These are phyloP conservation scores for Chelidonichthys spinosus DNA, from an alignment of 2,797 vertebrate genomes.

Conservation along the genomic window DNA sequence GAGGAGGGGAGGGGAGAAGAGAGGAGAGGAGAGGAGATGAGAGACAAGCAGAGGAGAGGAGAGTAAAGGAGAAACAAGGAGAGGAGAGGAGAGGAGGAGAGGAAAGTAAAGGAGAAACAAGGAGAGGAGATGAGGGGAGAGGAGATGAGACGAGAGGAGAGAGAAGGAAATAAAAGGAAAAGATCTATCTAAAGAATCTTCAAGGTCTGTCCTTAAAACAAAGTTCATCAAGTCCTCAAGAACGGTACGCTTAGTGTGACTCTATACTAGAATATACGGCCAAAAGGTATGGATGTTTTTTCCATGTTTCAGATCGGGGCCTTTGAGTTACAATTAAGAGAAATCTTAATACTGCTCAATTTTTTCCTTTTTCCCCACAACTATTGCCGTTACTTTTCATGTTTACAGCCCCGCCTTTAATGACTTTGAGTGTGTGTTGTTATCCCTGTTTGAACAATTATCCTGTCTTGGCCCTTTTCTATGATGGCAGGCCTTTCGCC, in stretches of 20 bases:
- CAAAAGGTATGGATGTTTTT: not conserved
- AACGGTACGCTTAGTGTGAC: not conserved
- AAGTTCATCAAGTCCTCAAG: slow-evolving; percentile 18
- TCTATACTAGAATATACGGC: not conserved
- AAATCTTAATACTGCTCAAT: not conserved
- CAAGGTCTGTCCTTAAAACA: not conserved
- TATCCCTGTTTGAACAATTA: not conserved
- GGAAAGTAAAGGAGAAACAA: not conserved
- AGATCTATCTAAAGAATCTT: not conserved
- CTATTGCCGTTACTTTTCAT: not conserved
- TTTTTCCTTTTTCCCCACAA: no score
- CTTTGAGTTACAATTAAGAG: not conserved
- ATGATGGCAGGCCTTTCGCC: not conserved
- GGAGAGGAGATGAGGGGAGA: not conserved
- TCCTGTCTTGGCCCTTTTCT: not conserved
- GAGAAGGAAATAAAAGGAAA: not conserved
- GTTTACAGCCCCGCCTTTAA: not conserved
- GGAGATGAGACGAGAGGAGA: not conserved
- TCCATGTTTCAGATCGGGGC: not conserved
- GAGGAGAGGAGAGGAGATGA: not conserved
- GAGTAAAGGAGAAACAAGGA: not conserved
- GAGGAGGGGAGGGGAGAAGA: slow-evolving; percentile 15
- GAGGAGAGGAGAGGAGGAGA: no score
- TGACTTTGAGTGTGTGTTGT: not conserved
- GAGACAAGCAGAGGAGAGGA: no score